phyloP scores from a whole-genome alignment of 1,140 invertebrate genomes.

The Littorina saxatilis region DNA sequence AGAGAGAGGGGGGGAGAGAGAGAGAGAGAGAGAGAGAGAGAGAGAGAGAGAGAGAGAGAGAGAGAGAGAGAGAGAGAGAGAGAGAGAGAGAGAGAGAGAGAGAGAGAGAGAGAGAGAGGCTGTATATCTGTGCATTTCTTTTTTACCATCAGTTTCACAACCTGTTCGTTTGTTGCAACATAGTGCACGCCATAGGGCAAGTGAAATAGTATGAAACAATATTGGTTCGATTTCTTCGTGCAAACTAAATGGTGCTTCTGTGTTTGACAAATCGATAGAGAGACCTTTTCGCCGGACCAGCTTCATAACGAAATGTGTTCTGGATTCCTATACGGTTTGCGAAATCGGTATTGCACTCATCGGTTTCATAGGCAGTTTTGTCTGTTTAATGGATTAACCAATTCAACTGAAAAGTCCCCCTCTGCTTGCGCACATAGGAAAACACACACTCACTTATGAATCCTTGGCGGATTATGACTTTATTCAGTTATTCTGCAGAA shows the following conservation, averaged over 20 bases:
- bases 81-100: conserved; percentile 18
- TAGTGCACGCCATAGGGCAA: background rate
- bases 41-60: background rate
- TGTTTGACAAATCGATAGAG: background rate
- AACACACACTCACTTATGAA: too few relatives aligned
- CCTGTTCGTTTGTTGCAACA: background rate
- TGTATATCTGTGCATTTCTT: background rate
- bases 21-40: conserved; percentile 3
- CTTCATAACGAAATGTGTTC: too few relatives aligned
- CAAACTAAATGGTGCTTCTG: background rate
- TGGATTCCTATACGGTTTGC: too few relatives aligned
- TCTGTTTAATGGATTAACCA: too few relatives aligned
- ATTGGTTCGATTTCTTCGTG: background rate
- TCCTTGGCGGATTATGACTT: too few relatives aligned
- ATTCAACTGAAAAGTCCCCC: too few relatives aligned
- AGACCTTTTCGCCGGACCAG: background rate
- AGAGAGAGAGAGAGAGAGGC: conserved; percentile 28
- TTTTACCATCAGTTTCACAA: too few relatives aligned
- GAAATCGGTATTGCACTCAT: too few relatives aligned
- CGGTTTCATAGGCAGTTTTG: too few relatives aligned
- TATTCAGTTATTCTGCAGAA: too few relatives aligned
- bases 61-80: background rate
- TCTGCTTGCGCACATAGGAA: too few relatives aligned
- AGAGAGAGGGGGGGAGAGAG: background rate
- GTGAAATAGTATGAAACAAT: background rate